phyloP scores from a whole-genome alignment of 2,113 vertebrate genomes.

The Emydura subglobosa region DNA sequence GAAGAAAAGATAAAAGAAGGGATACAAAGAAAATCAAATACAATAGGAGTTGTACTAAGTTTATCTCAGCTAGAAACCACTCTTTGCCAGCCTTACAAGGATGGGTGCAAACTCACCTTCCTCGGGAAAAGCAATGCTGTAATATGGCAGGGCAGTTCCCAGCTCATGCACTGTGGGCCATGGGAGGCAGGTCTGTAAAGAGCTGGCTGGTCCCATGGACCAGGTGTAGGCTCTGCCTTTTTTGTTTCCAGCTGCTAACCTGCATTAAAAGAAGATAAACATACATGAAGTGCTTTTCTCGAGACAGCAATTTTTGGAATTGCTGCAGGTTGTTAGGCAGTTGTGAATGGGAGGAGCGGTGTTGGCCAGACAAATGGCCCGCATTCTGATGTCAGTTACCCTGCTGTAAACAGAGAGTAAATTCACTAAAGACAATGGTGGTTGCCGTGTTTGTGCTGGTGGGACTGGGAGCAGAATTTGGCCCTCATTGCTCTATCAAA shows the following conservation, averaged over 20 bases:
- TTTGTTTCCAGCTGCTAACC: neutral
- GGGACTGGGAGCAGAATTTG: neutral
- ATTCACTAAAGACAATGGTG: neutral
- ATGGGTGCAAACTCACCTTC: neutral
- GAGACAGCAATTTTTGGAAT: neutral
- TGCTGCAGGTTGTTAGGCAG: neutral
- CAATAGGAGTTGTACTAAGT: neutral
- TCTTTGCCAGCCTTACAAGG: neutral
- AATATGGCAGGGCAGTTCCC: neutral
- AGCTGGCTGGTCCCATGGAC: neutral
- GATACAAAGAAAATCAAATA: neutral
- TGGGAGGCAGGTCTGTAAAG: neutral
- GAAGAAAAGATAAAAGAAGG: neutral
- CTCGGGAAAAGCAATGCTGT: neutral
- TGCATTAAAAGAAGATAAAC: neutral
- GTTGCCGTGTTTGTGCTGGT: neutral
- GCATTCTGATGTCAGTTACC: neutral
- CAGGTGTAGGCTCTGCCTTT: neutral
- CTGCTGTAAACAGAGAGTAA: neutral
- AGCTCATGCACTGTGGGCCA: neutral
- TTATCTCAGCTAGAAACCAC: neutral
- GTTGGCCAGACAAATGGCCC: neutral
- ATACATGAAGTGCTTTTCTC: neutral
- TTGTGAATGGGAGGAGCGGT: neutral
- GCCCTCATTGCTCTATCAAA: neutral